Base-by-base conservation (phyloP, 2,113 vertebrate genomes). In the Neogale vison region DNA sequence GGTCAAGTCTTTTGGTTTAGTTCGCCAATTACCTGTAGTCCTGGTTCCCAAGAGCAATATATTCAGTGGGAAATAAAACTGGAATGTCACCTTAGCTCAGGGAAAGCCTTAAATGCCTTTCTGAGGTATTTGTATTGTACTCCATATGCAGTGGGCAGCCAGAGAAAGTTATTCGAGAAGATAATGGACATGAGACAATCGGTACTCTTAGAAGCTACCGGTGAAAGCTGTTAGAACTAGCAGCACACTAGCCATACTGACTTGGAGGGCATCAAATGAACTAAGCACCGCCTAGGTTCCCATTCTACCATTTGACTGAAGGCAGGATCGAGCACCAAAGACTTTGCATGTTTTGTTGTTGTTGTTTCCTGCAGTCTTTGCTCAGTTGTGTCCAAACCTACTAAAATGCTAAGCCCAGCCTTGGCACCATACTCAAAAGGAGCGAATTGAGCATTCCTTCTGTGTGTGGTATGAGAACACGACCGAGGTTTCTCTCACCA, bases 371-470 rank as follows among this genome's bases (percentile, higher is more conserved):
- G 18, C 0, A 34, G 57, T 14, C 47, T 67, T 24, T 47, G 21
- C 39, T 89, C 29, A 74, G 81, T 65, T 31, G 36, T n/a, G 31
- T 81, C 63, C 82, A 90, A 85, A 59, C 14, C 65, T 47, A 93
- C 50, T 83, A 34, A 91, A 93, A 85, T 77, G 93, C 90, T 92
- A 83, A 95, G 45, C 34, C 77, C 17, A 0, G 52, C 55, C 65
- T 94, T 91, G 87, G 96, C 87, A 72, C 69, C 63, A 55, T 42
- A 83, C 47, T 47, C 0, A 0, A 84, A 59, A 86, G 77, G 26
- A 71, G 76, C n/a, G 29, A 95, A 96, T 21, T 85, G 90, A 88
- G 76, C 93, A 86, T 85, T 85, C 71, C 23, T 82, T n/a, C 77
- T 91, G 57, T 94, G 93, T 88, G 80, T 79, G 36, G 77, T 91